Conservation (phyloP, 2,797 vertebrate genomes). For the Helarctos malayanus region DNA sequence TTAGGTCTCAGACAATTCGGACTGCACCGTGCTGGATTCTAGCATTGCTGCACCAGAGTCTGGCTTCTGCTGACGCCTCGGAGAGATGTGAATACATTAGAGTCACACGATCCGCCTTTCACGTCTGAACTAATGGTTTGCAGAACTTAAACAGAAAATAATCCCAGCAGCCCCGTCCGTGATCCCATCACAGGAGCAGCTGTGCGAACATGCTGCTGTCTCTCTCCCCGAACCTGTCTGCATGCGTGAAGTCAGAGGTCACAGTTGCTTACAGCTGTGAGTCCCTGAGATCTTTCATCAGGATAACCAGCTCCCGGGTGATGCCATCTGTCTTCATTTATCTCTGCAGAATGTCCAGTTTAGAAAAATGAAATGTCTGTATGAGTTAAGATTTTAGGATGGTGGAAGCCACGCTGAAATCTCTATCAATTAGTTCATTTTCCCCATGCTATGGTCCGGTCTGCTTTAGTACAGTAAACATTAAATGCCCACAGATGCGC, state of each 20-base stretch:
- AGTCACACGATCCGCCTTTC: background rate
- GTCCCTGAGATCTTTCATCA: constrained; percentile 50
- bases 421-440: background rate
- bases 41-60: background rate
- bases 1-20: background rate
- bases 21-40: background rate
- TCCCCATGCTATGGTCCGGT: background rate
- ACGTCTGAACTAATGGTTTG: background rate
- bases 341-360: constrained; percentile 48
- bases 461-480: background rate
- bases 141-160: constrained; percentile 46
- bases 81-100: background rate
- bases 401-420: constrained; percentile 50
- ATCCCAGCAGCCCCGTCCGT: background rate
- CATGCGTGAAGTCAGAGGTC: constrained; percentile 31
- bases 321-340: constrained; percentile 74
- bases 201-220: background rate
- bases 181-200: background rate
- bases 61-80: background rate
- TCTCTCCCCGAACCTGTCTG: constrained; percentile 15
- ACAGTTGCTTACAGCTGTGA: constrained; percentile 49
- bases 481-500: rapidly evolving
- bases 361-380: constrained; percentile 75
- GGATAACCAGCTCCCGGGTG: constrained; percentile 64
- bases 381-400: constrained; percentile 51